A percentile compares a stretch with the other conserved stretches of the same genome.
Conservation (phyloP, 2,888 invertebrate species). For the Uropetala carovei region DNA sequence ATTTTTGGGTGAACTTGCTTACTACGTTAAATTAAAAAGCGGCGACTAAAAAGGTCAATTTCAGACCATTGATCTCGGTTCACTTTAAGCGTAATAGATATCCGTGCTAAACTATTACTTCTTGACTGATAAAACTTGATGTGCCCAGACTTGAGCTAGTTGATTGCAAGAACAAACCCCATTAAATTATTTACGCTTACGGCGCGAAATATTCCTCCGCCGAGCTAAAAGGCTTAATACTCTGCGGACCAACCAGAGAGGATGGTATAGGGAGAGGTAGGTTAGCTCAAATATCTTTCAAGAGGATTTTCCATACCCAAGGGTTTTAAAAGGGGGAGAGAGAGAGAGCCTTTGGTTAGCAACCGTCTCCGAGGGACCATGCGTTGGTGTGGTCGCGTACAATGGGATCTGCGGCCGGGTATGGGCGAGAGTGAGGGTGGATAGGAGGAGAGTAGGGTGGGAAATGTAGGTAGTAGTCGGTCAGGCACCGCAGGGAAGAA, state of each 20-base stretch:
- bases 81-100: too few relatives aligned
- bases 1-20: too few relatives aligned
- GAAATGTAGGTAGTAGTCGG: background rate
- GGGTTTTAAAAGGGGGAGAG: background rate
- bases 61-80: too few relatives aligned
- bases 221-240: background rate
- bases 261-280: background rate
- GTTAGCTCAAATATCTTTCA: background rate
- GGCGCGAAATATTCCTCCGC: background rate
- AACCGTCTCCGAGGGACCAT: background rate
- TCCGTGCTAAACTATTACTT: too few relatives aligned
- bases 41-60: too few relatives aligned
- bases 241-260: background rate
- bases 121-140: too few relatives aligned
- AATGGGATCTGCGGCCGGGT: background rate
- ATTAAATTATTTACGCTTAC: background rate
- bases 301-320: background rate
- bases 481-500: too few relatives aligned
- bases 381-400: constrained; percentile 12
- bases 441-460: background rate
- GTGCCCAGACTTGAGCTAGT: too few relatives aligned
- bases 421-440: background rate
- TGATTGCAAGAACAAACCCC: too few relatives aligned
- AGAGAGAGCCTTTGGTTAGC: constrained; percentile 24
- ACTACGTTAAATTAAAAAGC: too few relatives aligned